Percentiles rank a stretch among this genome's conserved stretches.
These are phyloP conservation scores for Scortum barcoo DNA, from an alignment of 2,113 vertebrate genomes.

Conservation along the genomic window DNA sequence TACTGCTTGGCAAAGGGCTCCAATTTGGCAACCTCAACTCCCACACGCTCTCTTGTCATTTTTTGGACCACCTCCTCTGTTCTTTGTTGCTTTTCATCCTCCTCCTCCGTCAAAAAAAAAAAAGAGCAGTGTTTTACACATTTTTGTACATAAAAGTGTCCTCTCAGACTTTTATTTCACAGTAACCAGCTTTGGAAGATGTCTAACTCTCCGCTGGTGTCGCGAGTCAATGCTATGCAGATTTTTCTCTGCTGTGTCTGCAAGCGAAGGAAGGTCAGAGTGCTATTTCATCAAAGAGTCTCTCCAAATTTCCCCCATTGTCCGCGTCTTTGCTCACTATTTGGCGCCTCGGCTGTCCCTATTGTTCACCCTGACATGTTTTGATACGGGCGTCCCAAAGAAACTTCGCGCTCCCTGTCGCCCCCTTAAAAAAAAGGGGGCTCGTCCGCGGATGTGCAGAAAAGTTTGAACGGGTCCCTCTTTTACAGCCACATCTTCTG, in stretches of 20 bases:
- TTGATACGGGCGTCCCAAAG: conserved; percentile 9
- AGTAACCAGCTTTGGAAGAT: neutral
- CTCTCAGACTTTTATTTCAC: neutral
- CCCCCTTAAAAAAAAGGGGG: conserved; percentile 30
- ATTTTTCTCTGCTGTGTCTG: neutral
- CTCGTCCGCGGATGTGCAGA: conserved; percentile 4
- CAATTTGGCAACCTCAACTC: conserved; percentile 75
- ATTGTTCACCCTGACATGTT: conserved; percentile 34
- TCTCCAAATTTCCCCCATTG: neutral
- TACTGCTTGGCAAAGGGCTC: conserved; percentile 66
- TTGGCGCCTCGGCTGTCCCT: conserved; percentile 36
- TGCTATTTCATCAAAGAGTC: conserved; percentile 21
- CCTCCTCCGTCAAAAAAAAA: conserved; percentile 48
- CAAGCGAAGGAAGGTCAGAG: conserved; percentile 21
- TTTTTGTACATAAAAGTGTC: conserved; percentile 26
- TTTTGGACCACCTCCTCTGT: conserved; percentile 60
- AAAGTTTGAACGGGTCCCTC: conserved; percentile 46
- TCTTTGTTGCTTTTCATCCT: conserved; percentile 56
- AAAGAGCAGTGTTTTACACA: conserved; percentile 36
- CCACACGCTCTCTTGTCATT: conserved; percentile 71
- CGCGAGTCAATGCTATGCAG: neutral
- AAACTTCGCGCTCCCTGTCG: conserved; percentile 9
- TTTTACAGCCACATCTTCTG: conserved; percentile 49
- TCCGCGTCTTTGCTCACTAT: neutral
- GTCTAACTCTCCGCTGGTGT: conserved; percentile 9